These are phyloP conservation scores for Microcebus lehilahytsara DNA, from an alignment of 2,113 vertebrate genomes.

Conservation along the genomic window DNA sequence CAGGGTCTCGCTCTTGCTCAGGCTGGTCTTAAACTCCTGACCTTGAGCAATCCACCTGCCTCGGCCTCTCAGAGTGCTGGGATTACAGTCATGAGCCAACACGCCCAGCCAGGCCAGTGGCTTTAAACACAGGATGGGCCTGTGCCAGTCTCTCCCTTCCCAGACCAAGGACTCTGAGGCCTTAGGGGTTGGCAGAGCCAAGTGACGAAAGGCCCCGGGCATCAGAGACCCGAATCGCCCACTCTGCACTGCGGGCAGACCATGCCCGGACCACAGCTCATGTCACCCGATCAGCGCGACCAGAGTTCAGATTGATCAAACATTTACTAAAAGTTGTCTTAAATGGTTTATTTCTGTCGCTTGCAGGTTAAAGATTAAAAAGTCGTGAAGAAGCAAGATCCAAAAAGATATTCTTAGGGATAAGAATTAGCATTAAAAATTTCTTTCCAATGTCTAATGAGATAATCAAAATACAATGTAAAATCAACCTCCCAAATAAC, in stretches of 20 bases:
- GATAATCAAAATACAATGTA: neutral
- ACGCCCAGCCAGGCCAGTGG: neutral
- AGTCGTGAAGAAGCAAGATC: neutral
- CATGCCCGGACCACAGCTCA: neutral
- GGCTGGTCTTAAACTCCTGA: no score
- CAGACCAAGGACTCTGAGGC: neutral
- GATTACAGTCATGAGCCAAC: no score
- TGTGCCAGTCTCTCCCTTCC: neutral
- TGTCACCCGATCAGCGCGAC: accelerated
- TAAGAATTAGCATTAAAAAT: neutral
- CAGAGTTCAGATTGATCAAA: neutral
- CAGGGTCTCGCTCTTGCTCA: no score
- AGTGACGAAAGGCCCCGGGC: no score
- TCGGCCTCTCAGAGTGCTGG: no score
- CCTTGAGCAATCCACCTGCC: no score
- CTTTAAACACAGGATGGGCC: neutral
- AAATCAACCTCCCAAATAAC: neutral
- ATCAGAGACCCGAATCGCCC: neutral
- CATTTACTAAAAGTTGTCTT: neutral
- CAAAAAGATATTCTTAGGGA: neutral
- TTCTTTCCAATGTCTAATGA: neutral
- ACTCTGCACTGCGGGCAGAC: accelerated
- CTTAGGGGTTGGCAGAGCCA: neutral
- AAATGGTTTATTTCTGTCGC: neutral
- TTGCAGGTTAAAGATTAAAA: neutral